phyloP scores from a whole-genome alignment of 2,113 vertebrate genomes.

The Lycaon pictus region DNA sequence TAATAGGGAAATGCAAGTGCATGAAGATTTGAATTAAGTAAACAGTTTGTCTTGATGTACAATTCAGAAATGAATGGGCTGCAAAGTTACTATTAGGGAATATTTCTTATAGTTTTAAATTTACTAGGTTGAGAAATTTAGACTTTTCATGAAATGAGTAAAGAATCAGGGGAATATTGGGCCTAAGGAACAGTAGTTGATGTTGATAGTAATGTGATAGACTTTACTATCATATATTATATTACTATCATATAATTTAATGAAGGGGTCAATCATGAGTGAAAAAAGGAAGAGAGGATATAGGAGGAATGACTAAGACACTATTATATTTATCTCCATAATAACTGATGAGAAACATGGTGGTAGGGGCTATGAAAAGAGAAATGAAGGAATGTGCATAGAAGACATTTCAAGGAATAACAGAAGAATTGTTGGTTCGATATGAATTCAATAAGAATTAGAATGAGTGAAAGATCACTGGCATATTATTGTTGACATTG shows the following conservation, averaged over 20 bases:
- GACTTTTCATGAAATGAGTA: background rate
- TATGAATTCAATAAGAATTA: background rate
- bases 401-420: background rate
- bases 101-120: background rate
- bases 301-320: background rate
- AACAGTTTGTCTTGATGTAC: background rate
- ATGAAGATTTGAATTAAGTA: background rate
- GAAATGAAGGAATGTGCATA: background rate
- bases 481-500: background rate
- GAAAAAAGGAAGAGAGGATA: background rate
- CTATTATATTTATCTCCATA: accelerated
- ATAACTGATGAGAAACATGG: background rate
- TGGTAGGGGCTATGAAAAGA: background rate
- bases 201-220: background rate
- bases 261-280: background rate
- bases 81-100: background rate
- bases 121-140: background rate
- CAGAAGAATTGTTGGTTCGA: background rate
- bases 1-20: background rate
- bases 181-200: background rate
- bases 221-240: no score
- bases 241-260: background rate
- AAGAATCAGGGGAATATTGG: background rate
- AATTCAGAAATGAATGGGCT: background rate
- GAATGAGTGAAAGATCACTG: background rate